Evolutionary conservation across 2,113 vertebrate genomes (phyloP), one percentile per base, ranked within the genome.

Genomic region (Nycticorax nycticorax): DNA sequence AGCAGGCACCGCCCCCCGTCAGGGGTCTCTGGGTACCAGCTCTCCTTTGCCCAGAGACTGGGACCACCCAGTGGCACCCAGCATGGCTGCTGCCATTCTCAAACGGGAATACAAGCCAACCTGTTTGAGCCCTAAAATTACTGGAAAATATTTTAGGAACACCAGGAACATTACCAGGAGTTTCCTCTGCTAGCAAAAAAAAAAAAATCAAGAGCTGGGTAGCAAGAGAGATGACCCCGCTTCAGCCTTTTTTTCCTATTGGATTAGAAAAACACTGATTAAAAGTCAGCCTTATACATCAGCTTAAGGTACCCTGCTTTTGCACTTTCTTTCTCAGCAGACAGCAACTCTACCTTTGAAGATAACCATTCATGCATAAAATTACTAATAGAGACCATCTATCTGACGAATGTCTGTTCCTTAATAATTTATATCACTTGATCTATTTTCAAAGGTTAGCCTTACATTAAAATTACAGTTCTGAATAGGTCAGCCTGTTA

Each of bases 371-470:
- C 97, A 97, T 83, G 97, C 97, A 97, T 97, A 97, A 98, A 98
- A 98, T 97, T 92, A 96, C 96, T 98, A 97, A 97, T 94, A 97
- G 97, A 98, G 96, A 97, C 93, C 87, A 97, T 97, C 96, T 96
- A 97, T 86, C 97, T 97, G 98, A 98, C 48, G 39, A 97, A 97
- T 96, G 91, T 90, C 97, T 97, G 88, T 89, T 94, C 93, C 93
- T 97, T 97, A 98, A 98, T 98, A 98, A 98, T 97, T 98, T 97
- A 97, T 96, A 98, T 97, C 96, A 97, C 97, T 98, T 97, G 97
- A 98, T 98, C 97, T 98, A 78, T 97, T 98, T 98, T 98, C 97
- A 98, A 98, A 98, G 97, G 97, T 98, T 97, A 98, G 96, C 96
- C 96, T 98, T 98, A 97, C 94, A 97, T 98, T 98, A 97, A 97